phyloP scores from a whole-genome alignment of 1,140 invertebrate species.

The Potamilus streckersoni region DNA sequence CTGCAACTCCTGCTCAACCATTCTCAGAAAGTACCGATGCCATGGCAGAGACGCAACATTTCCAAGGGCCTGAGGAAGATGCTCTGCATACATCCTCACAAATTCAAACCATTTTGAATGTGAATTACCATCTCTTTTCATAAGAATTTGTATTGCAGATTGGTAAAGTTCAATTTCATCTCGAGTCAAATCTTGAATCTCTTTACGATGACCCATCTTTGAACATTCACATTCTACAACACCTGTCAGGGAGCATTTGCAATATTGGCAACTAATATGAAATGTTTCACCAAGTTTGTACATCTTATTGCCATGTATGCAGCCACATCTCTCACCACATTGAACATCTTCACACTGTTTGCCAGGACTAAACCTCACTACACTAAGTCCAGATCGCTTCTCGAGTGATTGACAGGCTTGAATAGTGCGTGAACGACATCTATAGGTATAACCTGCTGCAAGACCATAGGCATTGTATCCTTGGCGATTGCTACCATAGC shows the following conservation, averaged over 20 bases:
- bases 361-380: constrained; percentile 46
- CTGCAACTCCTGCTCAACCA: constrained; percentile 47
- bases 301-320: constrained; percentile 39
- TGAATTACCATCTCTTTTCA: constrained; percentile 31
- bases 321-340: constrained; percentile 47
- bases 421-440: constrained; percentile 36
- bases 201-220: constrained; percentile 39
- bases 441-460: constrained; percentile 46
- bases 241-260: constrained; percentile 43
- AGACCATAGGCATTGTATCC: constrained; percentile 44
- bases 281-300: constrained; percentile 46
- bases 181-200: constrained; percentile 47
- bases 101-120: constrained; percentile 43
- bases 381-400: constrained; percentile 23
- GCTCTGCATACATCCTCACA: constrained; percentile 39
- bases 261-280: constrained; percentile 42
- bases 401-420: constrained; percentile 42
- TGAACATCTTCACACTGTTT: constrained; percentile 40
- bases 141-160: constrained; percentile 27
- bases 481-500: constrained; percentile 41
- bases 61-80: constrained; percentile 50
- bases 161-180: constrained; percentile 41
- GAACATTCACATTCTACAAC: constrained; percentile 36
- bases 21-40: constrained; percentile 47
- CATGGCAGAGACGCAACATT: constrained; percentile 49